Percentiles rank a stretch among this genome's conserved stretches.
Conservation (phyloP, 2,797 vertebrate species). For the Gymnocypris eckloni region DNA sequence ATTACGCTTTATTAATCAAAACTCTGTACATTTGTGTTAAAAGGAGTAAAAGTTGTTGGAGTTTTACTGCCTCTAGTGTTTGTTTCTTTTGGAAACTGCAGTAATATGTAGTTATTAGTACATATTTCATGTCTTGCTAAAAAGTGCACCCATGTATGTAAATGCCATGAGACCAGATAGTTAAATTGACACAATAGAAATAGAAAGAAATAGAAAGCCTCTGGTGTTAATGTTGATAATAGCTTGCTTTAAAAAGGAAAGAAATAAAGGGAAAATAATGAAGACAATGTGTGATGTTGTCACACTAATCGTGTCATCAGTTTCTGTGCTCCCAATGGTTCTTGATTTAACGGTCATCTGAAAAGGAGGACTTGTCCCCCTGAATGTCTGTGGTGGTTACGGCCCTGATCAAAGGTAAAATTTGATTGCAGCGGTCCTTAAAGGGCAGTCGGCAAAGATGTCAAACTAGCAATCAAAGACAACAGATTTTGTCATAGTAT, state of each 20-base stretch:
- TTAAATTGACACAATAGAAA: background rate
- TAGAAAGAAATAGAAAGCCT: background rate
- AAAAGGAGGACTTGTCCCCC: background rate
- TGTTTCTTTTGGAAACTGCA: too few species aligned
- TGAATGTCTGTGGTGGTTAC: background rate
- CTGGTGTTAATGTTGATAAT: background rate
- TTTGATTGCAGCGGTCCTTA: background rate
- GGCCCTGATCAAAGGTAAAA: background rate
- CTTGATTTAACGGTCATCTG: background rate
- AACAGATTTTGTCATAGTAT: background rate
- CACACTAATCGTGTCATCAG: background rate
- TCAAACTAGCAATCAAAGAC: background rate
- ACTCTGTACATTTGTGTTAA: too few species aligned
- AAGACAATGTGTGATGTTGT: background rate
- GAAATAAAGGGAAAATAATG: background rate
- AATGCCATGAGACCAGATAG: too few species aligned
- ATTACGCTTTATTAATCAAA: too few species aligned
- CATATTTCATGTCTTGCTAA: too few species aligned
- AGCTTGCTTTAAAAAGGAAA: background rate
- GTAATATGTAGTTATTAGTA: too few species aligned
- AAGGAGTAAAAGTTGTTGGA: too few species aligned
- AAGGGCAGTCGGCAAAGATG: background rate
- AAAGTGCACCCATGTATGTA: too few species aligned
- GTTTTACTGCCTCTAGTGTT: too few species aligned
- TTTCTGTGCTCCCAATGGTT: background rate